These are phyloP conservation scores for Phthorimaea operculella DNA, from an alignment of 1,140 invertebrate species.

Conservation along the genomic window DNA sequence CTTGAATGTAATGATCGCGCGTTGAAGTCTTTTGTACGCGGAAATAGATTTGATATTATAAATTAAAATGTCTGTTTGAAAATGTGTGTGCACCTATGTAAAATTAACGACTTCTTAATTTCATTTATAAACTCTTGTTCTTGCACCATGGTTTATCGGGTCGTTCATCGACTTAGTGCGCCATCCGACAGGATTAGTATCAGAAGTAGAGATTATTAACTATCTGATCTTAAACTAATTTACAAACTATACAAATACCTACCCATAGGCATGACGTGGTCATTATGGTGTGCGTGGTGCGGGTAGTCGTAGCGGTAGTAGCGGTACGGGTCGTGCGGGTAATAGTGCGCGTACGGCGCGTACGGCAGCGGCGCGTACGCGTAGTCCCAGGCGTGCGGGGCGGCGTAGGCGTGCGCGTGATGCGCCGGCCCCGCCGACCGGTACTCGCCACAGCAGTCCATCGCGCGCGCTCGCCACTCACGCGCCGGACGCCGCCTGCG, in stretches of 20 bases:
- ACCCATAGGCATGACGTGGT: slow-evolving; percentile 58
- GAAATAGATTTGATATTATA: no score
- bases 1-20: no score
- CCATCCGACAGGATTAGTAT: no score
- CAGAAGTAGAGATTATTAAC: no score
- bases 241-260: slow-evolving; percentile 24
- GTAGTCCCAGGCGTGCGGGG: slow-evolving; percentile 39
- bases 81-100: no score
- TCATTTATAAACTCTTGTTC: no score
- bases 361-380: slow-evolving; percentile 46
- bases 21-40: no score
- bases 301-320: slow-evolving; percentile 60
- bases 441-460: slow-evolving; percentile 60
- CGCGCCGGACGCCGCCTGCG: slow-evolving; percentile 36
- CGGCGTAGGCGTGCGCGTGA: slow-evolving; percentile 37
- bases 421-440: slow-evolving; percentile 19
- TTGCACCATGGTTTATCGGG: no score
- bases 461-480: slow-evolving; percentile 30
- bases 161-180: no score
- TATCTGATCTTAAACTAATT: no score
- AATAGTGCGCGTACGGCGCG: slow-evolving; percentile 50
- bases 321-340: slow-evolving; percentile 53
- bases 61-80: no score
- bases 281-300: slow-evolving; percentile 46
- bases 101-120: no score